Base-by-base conservation (phyloP, 2,797 vertebrate species). In the Rhinophrynus dorsalis region DNA sequence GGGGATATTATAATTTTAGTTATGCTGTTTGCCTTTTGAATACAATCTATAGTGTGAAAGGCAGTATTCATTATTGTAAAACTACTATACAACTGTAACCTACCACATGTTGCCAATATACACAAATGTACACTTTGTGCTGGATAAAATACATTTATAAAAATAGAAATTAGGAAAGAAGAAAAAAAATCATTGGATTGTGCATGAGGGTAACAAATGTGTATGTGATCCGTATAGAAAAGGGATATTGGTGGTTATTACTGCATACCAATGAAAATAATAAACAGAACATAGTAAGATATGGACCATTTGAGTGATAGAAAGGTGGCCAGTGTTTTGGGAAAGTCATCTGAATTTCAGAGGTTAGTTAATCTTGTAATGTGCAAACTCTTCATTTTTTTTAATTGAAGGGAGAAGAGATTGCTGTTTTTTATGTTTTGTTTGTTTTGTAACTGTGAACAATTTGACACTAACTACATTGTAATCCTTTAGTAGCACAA, bases 281-380 rank as follows among this genome's bases (percentile, higher is more conserved):
- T n/a, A n/a, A n/a, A n/a, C n/a, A n/a, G n/a, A n/a, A n/a, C n/a
- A n/a, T n/a, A n/a, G n/a, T n/a, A n/a, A n/a, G n/a, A n/a, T n/a
- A n/a, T n/a, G n/a, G n/a, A n/a, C n/a, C n/a, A n/a, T n/a, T n/a
- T n/a, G n/a, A n/a, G n/a, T n/a, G n/a, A n/a, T n/a, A n/a, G n/a
- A n/a, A n/a, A n/a, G n/a, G n/a, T n/a, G n/a, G n/a, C n/a, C n/a
- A n/a, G n/a, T n/a, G n/a, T n/a, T n/a, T n/a, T n/a, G n/a, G n/a
- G n/a, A n/a, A n/a, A n/a, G n/a, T n/a, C n/a, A n/a, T n/a, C n/a
- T n/a, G n/a, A n/a, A n/a, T n/a, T n/a, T n/a, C n/a, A 47, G 68
- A 68, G 76, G 78, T 82, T 75, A 76, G 68, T 74, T 64, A 77
- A 67, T 74, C 76, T n/a, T 75, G 65, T 67, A 76, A 75, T 67